phyloP scores from a whole-genome alignment of 2,888 invertebrate genomes.

The Diarsia rubi region DNA sequence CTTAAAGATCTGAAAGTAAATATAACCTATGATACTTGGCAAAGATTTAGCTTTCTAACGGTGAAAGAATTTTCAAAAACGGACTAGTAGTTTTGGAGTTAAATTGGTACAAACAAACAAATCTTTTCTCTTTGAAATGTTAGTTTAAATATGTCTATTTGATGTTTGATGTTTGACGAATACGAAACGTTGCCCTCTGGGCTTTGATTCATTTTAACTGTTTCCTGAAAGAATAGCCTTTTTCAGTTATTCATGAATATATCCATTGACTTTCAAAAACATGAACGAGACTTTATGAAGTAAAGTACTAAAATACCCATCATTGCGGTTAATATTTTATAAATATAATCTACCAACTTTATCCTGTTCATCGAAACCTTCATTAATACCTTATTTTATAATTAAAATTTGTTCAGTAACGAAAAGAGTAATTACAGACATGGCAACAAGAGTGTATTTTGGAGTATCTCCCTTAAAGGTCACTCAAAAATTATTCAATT shows the following conservation, averaged over 20 bases:
- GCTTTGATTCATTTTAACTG: background rate
- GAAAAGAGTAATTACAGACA: conserved; percentile 5
- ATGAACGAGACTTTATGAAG: no score
- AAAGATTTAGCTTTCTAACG: no score
- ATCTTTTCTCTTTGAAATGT: no score
- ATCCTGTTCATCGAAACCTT: conserved; percentile 18
- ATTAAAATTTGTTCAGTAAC: conserved; percentile 24
- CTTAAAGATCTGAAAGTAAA: no score
- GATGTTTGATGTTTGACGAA: no score
- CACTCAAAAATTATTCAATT: conserved; percentile 16
- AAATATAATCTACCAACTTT: conserved; percentile 28
- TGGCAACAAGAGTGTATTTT: conserved; percentile 19
- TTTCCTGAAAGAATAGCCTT: background rate
- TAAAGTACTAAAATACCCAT: conserved; percentile 12
- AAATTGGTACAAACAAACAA: no score
- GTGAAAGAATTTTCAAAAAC: no score
- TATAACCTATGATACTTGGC: no score
- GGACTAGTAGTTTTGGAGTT: no score
- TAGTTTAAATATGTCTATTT: no score
- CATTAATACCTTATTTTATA: conserved; percentile 11
- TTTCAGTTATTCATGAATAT: background rate
- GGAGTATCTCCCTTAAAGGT: conserved; percentile 37
- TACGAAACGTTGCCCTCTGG: background rate
- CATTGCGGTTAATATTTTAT: conserved; percentile 16
- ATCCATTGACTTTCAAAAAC: background rate